phyloP scores from a whole-genome alignment of 2,888 invertebrate species.

The Nomada lathburiana region DNA sequence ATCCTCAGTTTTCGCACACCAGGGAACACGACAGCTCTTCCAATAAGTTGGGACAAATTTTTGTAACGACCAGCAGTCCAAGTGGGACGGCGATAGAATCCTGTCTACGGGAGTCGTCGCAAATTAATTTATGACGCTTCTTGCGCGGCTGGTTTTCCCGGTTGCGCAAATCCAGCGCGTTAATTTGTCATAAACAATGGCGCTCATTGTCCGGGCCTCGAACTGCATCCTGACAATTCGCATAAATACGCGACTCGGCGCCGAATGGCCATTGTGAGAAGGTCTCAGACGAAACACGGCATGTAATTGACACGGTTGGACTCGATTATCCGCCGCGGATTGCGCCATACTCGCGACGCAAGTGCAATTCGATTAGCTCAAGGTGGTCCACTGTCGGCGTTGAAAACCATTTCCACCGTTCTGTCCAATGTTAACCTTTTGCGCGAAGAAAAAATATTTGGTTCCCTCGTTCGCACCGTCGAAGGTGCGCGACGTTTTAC shows the following conservation, averaged over 20 bases:
- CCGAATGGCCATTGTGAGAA: constrained; percentile 58
- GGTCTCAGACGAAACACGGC: constrained; percentile 42
- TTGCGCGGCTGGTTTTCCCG: neutral
- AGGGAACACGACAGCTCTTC: neutral
- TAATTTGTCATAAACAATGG: constrained; percentile 66
- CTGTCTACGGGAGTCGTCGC: constrained; percentile 32
- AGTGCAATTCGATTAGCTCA: constrained; percentile 41
- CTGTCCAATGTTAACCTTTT: neutral
- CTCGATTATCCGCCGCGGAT: constrained; percentile 42
- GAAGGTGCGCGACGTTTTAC: no score
- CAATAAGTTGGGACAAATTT: neutral
- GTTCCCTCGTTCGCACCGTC: neutral
- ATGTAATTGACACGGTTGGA: constrained; percentile 61
- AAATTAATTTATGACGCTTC: constrained; percentile 56
- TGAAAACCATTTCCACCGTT: neutral
- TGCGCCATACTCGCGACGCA: constrained; percentile 33
- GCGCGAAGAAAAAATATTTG: neutral
- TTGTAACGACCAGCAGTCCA: neutral
- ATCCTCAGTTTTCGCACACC: no score
- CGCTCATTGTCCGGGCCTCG: constrained; percentile 44
- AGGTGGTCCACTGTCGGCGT: constrained; percentile 34
- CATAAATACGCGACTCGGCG: constrained; percentile 55
- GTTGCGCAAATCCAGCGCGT: constrained; percentile 48
- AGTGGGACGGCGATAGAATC: constrained; percentile 13
- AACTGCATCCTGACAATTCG: constrained; percentile 38